phyloP scores from a whole-genome alignment of 2,797 vertebrate species.

The Benthosema pterotum region DNA sequence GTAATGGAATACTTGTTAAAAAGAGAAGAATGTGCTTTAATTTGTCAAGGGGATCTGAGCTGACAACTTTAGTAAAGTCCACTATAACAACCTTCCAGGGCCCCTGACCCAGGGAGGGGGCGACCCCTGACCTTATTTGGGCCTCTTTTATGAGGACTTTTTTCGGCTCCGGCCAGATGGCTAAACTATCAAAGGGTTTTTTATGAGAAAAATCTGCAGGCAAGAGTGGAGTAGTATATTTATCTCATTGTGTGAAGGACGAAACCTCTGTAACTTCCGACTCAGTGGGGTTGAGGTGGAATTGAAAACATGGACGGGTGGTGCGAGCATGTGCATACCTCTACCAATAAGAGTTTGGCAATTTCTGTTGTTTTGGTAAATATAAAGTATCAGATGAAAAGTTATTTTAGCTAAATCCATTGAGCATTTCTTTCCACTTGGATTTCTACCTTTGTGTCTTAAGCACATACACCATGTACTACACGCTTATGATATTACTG shows the following conservation, averaged over 20 bases:
- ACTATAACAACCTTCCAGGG: slow-evolving; percentile 87
- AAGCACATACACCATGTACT: neutral
- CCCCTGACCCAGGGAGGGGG: slow-evolving; percentile 94
- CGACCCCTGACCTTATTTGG: slow-evolving; percentile 95
- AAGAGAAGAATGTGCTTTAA: slow-evolving; percentile 90
- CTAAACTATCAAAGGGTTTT: slow-evolving; percentile 97
- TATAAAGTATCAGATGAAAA: neutral
- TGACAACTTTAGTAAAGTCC: slow-evolving; percentile 94
- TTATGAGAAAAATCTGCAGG: slow-evolving; percentile 98
- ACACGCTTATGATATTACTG: neutral
- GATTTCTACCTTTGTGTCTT: neutral
- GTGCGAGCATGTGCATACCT: neutral
- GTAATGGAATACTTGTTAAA: slow-evolving; percentile 89
- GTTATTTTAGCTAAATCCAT: neutral
- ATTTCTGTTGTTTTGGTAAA: too few species aligned
- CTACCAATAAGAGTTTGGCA: neutral
- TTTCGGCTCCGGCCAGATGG: slow-evolving; percentile 94
- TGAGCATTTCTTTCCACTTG: neutral
- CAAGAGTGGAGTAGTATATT: slow-evolving; percentile 78
- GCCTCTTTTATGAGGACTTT: slow-evolving; percentile 95
- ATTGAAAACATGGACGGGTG: slow-evolving; percentile 17
- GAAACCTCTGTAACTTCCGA: slow-evolving; percentile 54
- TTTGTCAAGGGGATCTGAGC: slow-evolving; percentile 91
- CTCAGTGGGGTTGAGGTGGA: slow-evolving; percentile 30
- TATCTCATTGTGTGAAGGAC: slow-evolving; percentile 75